Conservation (phyloP, 2,888 invertebrate species). For the Ecliptopera silaceata region DNA sequence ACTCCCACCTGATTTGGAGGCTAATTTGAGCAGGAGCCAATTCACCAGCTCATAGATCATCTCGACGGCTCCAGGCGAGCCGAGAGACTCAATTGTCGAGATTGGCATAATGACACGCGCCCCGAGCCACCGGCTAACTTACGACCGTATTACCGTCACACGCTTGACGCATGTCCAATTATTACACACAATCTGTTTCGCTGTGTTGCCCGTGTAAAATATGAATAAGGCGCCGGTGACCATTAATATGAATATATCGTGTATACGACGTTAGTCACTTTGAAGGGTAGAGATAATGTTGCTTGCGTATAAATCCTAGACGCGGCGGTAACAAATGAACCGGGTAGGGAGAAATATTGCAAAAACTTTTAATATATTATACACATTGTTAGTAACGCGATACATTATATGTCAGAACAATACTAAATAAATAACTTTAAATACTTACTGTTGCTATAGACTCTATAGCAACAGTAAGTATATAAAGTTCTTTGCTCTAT, state of each 20-base stretch:
- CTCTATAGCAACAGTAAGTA: too few relatives aligned
- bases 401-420: conserved; percentile 39
- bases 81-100: conserved; percentile 66
- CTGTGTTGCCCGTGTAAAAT: conserved; percentile 71
- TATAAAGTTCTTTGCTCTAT: too few relatives aligned
- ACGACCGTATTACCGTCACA: conserved; percentile 77
- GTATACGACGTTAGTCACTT: conserved; percentile 64
- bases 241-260: conserved; percentile 67
- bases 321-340: conserved; percentile 70
- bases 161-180: conserved; percentile 80
- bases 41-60: conserved; percentile 69
- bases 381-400: conserved; percentile 63
- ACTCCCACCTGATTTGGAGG: conserved; percentile 35
- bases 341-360: conserved; percentile 71
- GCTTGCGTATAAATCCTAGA: conserved; percentile 73
- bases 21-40: conserved; percentile 61
- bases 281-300: conserved; percentile 76
- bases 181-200: conserved; percentile 76
- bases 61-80: conserved; percentile 41
- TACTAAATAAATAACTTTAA: conserved; percentile 12
- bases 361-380: conserved; percentile 71
- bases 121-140: conserved; percentile 68
- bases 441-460: background rate
- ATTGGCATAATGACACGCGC: conserved; percentile 78
- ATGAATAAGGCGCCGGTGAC: conserved; percentile 66